Base-by-base conservation (phyloP, 2,797 vertebrate genomes). In the Etheostoma perlongum region DNA sequence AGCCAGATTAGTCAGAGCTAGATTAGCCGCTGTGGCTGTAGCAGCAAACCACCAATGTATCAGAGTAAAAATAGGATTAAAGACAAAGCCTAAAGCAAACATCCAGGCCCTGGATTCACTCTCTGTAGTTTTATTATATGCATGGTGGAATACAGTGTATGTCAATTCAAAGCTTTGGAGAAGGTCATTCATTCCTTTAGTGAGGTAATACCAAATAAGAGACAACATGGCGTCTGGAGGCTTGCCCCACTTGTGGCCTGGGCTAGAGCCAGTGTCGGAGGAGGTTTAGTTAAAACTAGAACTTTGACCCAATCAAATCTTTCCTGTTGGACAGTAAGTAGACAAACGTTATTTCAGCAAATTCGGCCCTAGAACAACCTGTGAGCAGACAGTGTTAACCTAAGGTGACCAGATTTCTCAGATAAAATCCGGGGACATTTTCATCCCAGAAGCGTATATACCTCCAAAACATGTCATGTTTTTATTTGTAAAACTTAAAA, bases 11-110 rank as follows among this genome's bases (percentile, higher is more conserved):
- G 83, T 74, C 46, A 33, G 61, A 86, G 81, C 46, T 81, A 60
- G 81, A 89, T 82, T 78, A 82, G 48, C 67, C 13, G 6, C 49
- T 15, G 44, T 57, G 59, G 68, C 60, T 71, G 49, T 63, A 78
- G 67, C 72, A 79, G 64, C 47, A 61, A 78, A 84, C 75, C 76
- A 78, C 19, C 18, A 63, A 85, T 69, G 82, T 76, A 85, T 78
- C 64, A 76, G 64, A 82, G 52, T 66, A 72, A 81, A 78, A 82
- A 75, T 10, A 72, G 75, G 72, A 88, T 91, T 90, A 89, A 85
- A 81, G 61, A 40, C 60, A 85, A 89, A 87, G 48, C 58, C 78
- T 65, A 82, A 78, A 72, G 66, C 82, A 90, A 88, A 88, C 76
- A 84, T 69, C 74, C 60, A 66, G 52, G 70, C 61, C 70, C 52